A percentile compares a stretch with the other conserved stretches of the same genome.
phyloP scores from a whole-genome alignment of 2,797 vertebrate species.

The Brotula barbata region DNA sequence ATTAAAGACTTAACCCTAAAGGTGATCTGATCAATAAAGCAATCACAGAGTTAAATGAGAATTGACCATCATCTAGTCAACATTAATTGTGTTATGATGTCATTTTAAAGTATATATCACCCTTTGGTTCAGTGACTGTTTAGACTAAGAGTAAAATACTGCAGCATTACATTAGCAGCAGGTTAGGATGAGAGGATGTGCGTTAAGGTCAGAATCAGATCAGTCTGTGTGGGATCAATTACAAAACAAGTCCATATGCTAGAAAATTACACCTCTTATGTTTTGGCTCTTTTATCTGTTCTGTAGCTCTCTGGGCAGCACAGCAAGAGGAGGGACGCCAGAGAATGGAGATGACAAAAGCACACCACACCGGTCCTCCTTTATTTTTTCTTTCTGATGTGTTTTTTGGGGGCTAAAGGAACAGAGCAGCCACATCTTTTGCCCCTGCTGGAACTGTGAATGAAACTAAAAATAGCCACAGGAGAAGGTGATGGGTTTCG shows the following conservation, averaged over 20 bases:
- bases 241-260: no score
- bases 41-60: slow-evolving; percentile 43
- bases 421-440: slow-evolving; percentile 48
- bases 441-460: slow-evolving; percentile 43
- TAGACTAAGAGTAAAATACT: neutral
- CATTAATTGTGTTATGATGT: slow-evolving; percentile 32
- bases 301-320: slow-evolving; percentile 26
- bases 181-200: neutral
- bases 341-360: slow-evolving; percentile 30
- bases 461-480: slow-evolving; percentile 59
- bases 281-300: slow-evolving; percentile 12
- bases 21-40: slow-evolving; percentile 47
- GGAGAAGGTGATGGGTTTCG: slow-evolving; percentile 38
- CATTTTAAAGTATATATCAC: neutral
- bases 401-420: slow-evolving; percentile 23
- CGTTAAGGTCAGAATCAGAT: neutral
- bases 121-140: neutral
- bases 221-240: neutral
- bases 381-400: slow-evolving; percentile 27
- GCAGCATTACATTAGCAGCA: neutral
- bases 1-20: slow-evolving; percentile 25
- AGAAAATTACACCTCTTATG: slow-evolving; percentile 13
- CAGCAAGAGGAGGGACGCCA: slow-evolving; percentile 16
- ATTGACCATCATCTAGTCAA: slow-evolving; percentile 19
- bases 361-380: slow-evolving; percentile 4